Percentiles rank a stretch among this genome's conserved stretches.
Conservation (phyloP, 92 coral and sea anemone genomes). For the Parazoanthus atlanticus region DNA sequence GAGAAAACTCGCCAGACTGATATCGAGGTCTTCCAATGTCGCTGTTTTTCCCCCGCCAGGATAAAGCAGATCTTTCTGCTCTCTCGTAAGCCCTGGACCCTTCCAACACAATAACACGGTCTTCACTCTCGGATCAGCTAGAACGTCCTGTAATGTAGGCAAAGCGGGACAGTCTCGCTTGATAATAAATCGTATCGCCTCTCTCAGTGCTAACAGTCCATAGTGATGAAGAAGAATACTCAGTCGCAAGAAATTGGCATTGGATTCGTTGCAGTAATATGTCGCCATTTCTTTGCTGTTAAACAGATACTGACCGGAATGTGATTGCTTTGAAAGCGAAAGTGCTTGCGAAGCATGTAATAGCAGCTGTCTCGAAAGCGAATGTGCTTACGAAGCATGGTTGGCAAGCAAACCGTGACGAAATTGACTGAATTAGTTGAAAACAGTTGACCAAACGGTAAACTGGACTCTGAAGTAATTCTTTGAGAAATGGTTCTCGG, state of each 20-base stretch:
- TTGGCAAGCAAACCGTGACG: too few relatives aligned
- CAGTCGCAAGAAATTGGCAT: neutral
- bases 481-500: too few relatives aligned
- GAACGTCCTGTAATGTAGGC: neutral
- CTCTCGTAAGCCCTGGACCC: neutral
- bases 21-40: slow-evolving; percentile 17
- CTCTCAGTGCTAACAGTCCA: neutral
- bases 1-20: slow-evolving; percentile 17
- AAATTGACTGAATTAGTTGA: too few relatives aligned
- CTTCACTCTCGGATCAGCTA: neutral
- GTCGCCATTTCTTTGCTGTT: neutral
- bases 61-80: slow-evolving; percentile 2
- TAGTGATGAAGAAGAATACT: neutral
- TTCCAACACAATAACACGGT: neutral
- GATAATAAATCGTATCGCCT: neutral
- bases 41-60: slow-evolving; percentile 8
- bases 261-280: neutral
- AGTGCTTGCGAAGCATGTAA: too few relatives aligned
- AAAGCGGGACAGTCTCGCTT: neutral
- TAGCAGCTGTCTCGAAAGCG: too few relatives aligned
- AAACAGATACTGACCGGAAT: too few relatives aligned
- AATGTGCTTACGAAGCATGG: too few relatives aligned
- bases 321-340: too few relatives aligned
- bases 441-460: too few relatives aligned
- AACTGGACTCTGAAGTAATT: too few relatives aligned